Conservation (phyloP, 2,888 invertebrate species). For the Candidula unifasciata region DNA sequence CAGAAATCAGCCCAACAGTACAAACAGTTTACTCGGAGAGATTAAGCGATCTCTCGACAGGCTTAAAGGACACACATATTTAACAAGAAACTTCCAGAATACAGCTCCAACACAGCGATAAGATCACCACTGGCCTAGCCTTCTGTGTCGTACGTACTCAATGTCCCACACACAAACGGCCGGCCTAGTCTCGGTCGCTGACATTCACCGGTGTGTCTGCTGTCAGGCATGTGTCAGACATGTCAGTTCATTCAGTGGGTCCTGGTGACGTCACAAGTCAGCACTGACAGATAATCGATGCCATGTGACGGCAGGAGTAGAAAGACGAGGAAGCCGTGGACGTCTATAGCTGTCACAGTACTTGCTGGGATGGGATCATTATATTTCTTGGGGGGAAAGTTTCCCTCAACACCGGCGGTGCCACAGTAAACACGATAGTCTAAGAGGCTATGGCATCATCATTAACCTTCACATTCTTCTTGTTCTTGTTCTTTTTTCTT, state of each 20-base stretch:
- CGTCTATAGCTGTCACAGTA: neutral
- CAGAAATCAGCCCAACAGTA: too few relatives aligned
- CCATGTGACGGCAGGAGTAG: conserved; percentile 7
- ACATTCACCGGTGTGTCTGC: conserved; percentile 22
- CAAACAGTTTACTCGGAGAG: too few relatives aligned
- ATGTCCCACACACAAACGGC: neutral
- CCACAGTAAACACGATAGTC: too few relatives aligned
- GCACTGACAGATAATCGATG: conserved; percentile 20
- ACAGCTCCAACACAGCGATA: neutral
- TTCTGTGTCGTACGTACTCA: neutral
- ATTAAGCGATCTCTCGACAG: too few relatives aligned
- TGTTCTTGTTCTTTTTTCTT: too few relatives aligned
- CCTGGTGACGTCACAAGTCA: conserved; percentile 17
- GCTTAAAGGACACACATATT: too few relatives aligned
- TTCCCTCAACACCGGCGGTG: too few relatives aligned
- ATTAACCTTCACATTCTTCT: too few relatives aligned
- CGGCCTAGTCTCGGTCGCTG: neutral
- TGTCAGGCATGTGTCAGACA: conserved; percentile 29
- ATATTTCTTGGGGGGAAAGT: too few relatives aligned
- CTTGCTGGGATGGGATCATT: too few relatives aligned
- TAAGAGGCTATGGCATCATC: too few relatives aligned
- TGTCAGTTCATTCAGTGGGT: conserved; percentile 20
- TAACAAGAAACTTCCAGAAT: neutral
- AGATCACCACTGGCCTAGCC: neutral
- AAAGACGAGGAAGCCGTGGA: neutral